A percentile compares a stretch with the other conserved stretches of the same genome.
Evolutionary conservation across 2,797 vertebrate species (phyloP).

Genomic region (Poecile montanus): DNA sequence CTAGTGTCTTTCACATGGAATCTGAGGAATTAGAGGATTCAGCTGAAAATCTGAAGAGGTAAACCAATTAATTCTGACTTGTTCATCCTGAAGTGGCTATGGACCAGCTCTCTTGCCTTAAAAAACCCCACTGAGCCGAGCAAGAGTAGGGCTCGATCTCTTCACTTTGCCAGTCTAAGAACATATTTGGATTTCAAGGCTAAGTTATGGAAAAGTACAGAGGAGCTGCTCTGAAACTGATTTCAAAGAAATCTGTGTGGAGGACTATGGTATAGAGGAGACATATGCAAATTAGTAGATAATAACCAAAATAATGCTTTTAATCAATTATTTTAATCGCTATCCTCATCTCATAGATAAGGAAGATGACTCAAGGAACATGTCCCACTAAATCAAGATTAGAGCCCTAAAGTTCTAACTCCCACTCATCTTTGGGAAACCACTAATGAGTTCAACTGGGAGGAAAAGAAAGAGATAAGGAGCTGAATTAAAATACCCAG

Average conservation of each 20-base stretch:
- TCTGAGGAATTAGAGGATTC: slow-evolving; percentile 84
- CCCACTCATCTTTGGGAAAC: neutral
- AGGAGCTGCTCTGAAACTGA: neutral
- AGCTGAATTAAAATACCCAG: neutral
- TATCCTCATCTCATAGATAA: neutral
- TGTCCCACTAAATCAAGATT: neutral
- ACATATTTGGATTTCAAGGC: neutral
- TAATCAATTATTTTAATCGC: neutral
- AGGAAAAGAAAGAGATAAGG: neutral
- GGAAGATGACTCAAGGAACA: neutral
- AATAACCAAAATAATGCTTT: neutral
- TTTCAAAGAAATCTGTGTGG: neutral
- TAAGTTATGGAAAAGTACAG: neutral
- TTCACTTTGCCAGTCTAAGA: neutral
- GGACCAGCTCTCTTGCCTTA: neutral
- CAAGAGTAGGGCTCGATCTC: neutral
- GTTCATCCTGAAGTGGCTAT: neutral
- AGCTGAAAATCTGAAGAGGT: slow-evolving; percentile 85
- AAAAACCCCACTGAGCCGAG: neutral
- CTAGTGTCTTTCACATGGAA: slow-evolving; percentile 96
- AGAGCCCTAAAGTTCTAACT: neutral
- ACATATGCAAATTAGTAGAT: neutral
- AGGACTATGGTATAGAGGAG: neutral
- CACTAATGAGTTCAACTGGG: neutral
- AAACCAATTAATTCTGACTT: slow-evolving; percentile 45